A percentile compares a stretch with the other conserved stretches of the same genome.
phyloP scores from a whole-genome alignment of 2,888 invertebrate genomes.

The Ctenicera cuprea region DNA sequence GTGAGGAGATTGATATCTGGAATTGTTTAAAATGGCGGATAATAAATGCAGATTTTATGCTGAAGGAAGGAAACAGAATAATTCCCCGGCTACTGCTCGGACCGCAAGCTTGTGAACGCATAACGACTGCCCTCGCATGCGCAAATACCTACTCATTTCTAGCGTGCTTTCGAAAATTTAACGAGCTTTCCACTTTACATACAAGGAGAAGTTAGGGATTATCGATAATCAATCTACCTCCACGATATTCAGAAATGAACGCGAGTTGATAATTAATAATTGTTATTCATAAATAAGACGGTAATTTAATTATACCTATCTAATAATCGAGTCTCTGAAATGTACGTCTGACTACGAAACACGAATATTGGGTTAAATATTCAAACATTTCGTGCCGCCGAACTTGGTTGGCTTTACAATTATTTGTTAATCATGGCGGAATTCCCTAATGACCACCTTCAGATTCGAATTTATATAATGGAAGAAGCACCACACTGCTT shows the following conservation, averaged over 20 bases:
- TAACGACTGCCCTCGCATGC: slow-evolving; percentile 67
- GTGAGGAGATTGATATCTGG: slow-evolving; percentile 63
- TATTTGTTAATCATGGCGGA: slow-evolving; percentile 47
- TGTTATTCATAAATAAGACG: slow-evolving; percentile 35
- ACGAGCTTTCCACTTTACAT: slow-evolving; percentile 13
- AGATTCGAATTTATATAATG: slow-evolving; percentile 29
- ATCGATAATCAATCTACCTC: slow-evolving; percentile 42
- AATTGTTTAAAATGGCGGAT: slow-evolving; percentile 68
- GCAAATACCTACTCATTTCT: slow-evolving; percentile 54
- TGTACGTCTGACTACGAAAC: slow-evolving; percentile 45
- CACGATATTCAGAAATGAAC: neutral
- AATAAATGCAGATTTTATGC: slow-evolving; percentile 68
- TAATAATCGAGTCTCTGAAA: slow-evolving; percentile 42
- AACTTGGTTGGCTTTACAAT: slow-evolving; percentile 41
- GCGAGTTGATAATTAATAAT: slow-evolving; percentile 27
- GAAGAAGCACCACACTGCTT: neutral
- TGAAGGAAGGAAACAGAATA: slow-evolving; percentile 70
- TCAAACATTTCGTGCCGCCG: slow-evolving; percentile 40
- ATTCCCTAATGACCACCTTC: slow-evolving; percentile 40
- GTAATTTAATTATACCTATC: slow-evolving; percentile 41
- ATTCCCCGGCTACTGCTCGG: slow-evolving; percentile 62
- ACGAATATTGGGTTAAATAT: slow-evolving; percentile 46
- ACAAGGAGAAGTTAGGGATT: neutral
- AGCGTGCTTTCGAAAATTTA: slow-evolving; percentile 36
- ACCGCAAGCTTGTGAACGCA: slow-evolving; percentile 57